Evolutionary conservation across 2,113 vertebrate species (phyloP), one percentile per base, ranked within the genome.

Genomic region (Pelusios castaneus): DNA sequence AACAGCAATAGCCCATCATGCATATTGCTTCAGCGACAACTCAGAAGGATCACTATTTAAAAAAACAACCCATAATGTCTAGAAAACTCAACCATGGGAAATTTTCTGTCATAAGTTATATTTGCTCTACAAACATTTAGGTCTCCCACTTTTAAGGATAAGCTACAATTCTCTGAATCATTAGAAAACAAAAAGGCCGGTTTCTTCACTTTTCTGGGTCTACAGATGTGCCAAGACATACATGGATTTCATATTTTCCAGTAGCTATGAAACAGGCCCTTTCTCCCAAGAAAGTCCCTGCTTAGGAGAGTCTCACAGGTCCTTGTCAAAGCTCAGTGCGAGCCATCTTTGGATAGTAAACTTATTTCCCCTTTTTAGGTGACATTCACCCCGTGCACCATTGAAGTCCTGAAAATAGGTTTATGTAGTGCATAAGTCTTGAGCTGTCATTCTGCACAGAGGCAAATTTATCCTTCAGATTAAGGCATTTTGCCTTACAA

Each of bases 191-290:
- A 10, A 83, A 77, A 91, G 70, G 56, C 43, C 82, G 0, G 0
- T 92, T 96, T 87, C 88, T 97, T 84, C 87, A 95, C 89, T 96
- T 86, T 90, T 92, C 89, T 95, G 94, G 95, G 91, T 93, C 84
- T 87, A 78, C 91, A 85, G 49, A 96, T 91, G 86, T 97, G 96
- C 96, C 97, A 97, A 97, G 95, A 87, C 34, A 97, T 49, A 97
- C 97, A 97, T 1, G 82, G 84, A 89, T 92, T 96, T 96, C 94
- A 97, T 97, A 96, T 94, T 97, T 97, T 97, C 97, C 96, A 96
- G 95, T 94, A 97, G 94, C 90, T 94, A 87, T 94, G 95, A 93
- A 95, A 96, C 92, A 96, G 95, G 85, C 54, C n/a, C 76, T 91
- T 91, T 95, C 88, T 92, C 87, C 94, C 87, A 45, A 96, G 90